phyloP scores from a whole-genome alignment of 2,888 invertebrate species.

The Scrobipalpa costella region DNA sequence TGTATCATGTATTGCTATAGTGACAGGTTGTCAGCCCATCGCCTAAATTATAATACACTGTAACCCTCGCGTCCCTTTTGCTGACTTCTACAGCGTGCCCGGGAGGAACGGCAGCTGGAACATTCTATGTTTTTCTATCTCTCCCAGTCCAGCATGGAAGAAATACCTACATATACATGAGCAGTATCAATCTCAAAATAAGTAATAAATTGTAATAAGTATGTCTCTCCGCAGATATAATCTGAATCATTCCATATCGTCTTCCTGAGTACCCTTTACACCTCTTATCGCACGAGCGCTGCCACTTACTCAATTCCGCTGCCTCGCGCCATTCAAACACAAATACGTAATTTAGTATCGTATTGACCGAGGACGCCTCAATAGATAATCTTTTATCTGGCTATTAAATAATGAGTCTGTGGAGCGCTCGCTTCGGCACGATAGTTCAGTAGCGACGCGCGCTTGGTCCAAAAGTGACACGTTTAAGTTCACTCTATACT shows the following conservation, averaged over 20 bases:
- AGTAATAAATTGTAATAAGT: background rate
- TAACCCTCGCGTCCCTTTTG: too few relatives aligned
- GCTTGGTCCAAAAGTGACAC: slow-evolving; percentile 36
- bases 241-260: background rate
- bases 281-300: slow-evolving; percentile 16
- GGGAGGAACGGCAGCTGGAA: too few relatives aligned
- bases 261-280: slow-evolving; percentile 14
- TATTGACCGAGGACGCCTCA: slow-evolving; percentile 71
- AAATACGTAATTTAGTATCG: slow-evolving; percentile 61
- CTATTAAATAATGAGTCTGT: slow-evolving; percentile 73
- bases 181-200: background rate
- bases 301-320: slow-evolving; percentile 23
- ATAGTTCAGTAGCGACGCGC: slow-evolving; percentile 48
- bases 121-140: too few relatives aligned
- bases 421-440: slow-evolving; percentile 42
- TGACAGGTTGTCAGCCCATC: too few relatives aligned
- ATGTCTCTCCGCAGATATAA: background rate
- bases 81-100: too few relatives aligned
- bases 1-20: too few relatives aligned
- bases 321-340: slow-evolving; percentile 48
- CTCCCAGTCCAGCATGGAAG: too few relatives aligned
- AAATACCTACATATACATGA: too few relatives aligned
- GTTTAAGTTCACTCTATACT: background rate
- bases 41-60: too few relatives aligned
- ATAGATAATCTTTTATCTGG: slow-evolving; percentile 78